Percentiles rank a stretch among this genome's conserved stretches.
Conservation (phyloP, 2,797 vertebrate genomes). For the Pogoniulus pusillus region DNA sequence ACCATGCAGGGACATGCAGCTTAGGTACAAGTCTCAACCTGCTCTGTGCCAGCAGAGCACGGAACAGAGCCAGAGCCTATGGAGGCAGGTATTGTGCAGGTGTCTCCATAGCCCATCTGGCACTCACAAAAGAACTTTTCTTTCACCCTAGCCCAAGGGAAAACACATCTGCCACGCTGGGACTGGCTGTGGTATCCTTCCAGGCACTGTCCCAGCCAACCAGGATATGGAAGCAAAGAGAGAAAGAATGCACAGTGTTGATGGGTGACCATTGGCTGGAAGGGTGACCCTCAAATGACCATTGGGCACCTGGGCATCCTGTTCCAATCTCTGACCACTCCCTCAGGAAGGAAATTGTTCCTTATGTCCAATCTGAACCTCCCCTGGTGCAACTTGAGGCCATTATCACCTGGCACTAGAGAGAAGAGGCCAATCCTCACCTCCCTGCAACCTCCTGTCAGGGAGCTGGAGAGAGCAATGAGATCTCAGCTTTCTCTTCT, state of each 20-base stretch:
- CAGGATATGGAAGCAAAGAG: neutral
- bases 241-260: neutral
- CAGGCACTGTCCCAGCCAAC: neutral
- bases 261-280: neutral
- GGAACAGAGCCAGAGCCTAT: neutral
- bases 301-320: neutral
- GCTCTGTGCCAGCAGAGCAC: neutral
- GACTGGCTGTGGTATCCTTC: neutral
- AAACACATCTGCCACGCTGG: neutral
- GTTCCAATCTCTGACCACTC: too few species aligned
- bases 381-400: too few species aligned
- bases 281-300: too few species aligned
- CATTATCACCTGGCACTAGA: too few species aligned
- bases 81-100: neutral
- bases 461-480: too few species aligned
- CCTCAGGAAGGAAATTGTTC: too few species aligned
- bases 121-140: neutral
- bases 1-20: neutral
- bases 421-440: too few species aligned
- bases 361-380: too few species aligned
- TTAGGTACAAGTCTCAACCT: neutral
- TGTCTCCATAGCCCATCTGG: slow-evolving; percentile 18
- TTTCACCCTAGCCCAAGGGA: neutral
- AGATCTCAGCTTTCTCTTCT: too few species aligned
- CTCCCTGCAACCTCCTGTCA: too few species aligned